Conservation (phyloP, 2,888 invertebrate genomes). For the Drepana falcataria region DNA sequence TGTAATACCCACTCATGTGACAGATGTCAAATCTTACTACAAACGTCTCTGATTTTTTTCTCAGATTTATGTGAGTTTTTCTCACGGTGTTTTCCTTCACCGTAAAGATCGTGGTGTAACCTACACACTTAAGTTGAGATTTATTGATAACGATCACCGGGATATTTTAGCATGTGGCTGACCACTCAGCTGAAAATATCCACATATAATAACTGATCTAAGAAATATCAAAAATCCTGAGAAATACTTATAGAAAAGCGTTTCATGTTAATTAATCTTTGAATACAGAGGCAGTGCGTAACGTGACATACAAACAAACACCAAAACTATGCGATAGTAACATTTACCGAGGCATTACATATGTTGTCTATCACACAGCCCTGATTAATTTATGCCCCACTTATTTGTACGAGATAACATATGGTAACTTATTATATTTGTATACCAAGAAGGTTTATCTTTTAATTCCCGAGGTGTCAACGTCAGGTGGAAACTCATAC, state of each 20-base stretch:
- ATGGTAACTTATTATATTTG: conserved; percentile 66
- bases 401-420: conserved; percentile 70
- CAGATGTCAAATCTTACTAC: no score
- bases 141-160: no score
- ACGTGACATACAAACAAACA: conserved; percentile 51
- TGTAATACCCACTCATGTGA: no score
- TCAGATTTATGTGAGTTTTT: no score
- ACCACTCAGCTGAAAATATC: no score
- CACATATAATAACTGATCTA: neutral
- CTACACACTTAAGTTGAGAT: no score
- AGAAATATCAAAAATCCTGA: neutral
- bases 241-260: conserved; percentile 8
- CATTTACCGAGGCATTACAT: conserved; percentile 65
- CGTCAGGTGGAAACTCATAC: conserved; percentile 27
- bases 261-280: conserved; percentile 17
- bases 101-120: no score
- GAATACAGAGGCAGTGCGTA: conserved; percentile 54
- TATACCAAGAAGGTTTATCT: conserved; percentile 69
- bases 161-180: no score
- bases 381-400: conserved; percentile 70
- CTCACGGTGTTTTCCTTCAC: no score
- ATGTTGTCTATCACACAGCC: conserved; percentile 65
- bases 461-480: conserved; percentile 76
- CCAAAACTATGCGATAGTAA: conserved; percentile 57
- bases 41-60: no score